Conservation (phyloP, 2,797 vertebrate genomes). For the Monodelphis domestica region DNA sequence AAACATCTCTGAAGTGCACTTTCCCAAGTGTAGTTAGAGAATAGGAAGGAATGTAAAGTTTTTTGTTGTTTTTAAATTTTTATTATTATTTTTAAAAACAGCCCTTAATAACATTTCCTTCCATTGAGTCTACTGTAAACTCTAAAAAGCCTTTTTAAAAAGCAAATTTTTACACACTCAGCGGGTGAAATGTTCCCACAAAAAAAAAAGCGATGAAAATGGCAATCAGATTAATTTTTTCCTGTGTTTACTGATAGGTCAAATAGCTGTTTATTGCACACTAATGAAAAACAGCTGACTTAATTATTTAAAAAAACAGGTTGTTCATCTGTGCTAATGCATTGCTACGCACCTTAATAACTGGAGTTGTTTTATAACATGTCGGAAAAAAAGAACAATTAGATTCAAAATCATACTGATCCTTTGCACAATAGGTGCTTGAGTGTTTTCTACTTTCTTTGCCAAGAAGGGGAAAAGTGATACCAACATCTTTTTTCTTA, state of each 20-base stretch:
- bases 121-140: conserved; percentile 88
- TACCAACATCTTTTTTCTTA: conserved; percentile 37
- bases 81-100: conserved; percentile 87
- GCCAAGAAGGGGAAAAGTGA: conserved; percentile 44
- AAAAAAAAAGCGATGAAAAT: conserved; percentile 80
- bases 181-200: conserved; percentile 85
- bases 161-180: conserved; percentile 86
- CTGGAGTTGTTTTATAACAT: conserved; percentile 73
- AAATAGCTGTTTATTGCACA: conserved; percentile 82
- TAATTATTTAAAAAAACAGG: conserved; percentile 78
- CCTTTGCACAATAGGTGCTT: conserved; percentile 58
- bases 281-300: conserved; percentile 82
- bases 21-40: conserved; percentile 87
- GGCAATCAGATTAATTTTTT: conserved; percentile 79
- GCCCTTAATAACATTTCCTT: conserved; percentile 91
- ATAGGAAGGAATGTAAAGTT: conserved; percentile 89
- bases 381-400: conserved; percentile 72
- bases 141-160: conserved; percentile 87
- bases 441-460: conserved; percentile 58
- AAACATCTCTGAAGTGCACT: conserved; percentile 87
- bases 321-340: conserved; percentile 81
- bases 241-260: conserved; percentile 73
- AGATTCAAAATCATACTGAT: conserved; percentile 62
- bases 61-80: conserved; percentile 81
- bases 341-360: conserved; percentile 79